These are phyloP conservation scores for Nannoperca obscura DNA, from an alignment of 2,797 vertebrate species.

Conservation along the genomic window DNA sequence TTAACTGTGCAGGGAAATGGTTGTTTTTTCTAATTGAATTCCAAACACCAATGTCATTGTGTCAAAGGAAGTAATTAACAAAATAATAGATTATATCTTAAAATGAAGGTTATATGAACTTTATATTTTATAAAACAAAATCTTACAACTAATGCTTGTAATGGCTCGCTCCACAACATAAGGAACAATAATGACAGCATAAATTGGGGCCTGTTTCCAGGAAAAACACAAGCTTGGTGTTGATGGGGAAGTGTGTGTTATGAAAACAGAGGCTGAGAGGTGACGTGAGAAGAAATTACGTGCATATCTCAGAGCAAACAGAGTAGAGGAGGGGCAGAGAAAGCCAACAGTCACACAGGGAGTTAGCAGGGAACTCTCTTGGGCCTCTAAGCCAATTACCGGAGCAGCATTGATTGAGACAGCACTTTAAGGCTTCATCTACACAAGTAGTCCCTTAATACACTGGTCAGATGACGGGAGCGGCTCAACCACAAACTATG, in stretches of 20 bases:
- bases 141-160: neutral
- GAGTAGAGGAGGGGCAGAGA: constrained; percentile 52
- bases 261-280: constrained; percentile 74
- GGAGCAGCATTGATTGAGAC: constrained; percentile 80
- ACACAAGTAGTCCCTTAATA: constrained; percentile 81
- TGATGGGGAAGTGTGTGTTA: constrained; percentile 65
- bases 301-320: constrained; percentile 55
- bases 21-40: neutral
- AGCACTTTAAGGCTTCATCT: constrained; percentile 81
- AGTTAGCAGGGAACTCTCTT: constrained; percentile 70
- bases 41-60: neutral
- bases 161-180: neutral
- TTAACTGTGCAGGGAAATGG: constrained; percentile 3
- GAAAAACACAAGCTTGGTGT: constrained; percentile 64
- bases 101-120: neutral
- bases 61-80: neutral
- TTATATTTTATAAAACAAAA: constrained; percentile 1
- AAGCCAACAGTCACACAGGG: constrained; percentile 74
- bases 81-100: neutral
- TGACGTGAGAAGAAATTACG: constrained; percentile 58
- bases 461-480: constrained; percentile 76
- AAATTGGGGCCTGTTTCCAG: constrained; percentile 66
- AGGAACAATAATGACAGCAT: neutral
- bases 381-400: constrained; percentile 81
- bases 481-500: constrained; percentile 73